Evolutionary conservation across 2,113 vertebrate genomes (phyloP).

Genomic region (Pygoscelis adeliae): DNA sequence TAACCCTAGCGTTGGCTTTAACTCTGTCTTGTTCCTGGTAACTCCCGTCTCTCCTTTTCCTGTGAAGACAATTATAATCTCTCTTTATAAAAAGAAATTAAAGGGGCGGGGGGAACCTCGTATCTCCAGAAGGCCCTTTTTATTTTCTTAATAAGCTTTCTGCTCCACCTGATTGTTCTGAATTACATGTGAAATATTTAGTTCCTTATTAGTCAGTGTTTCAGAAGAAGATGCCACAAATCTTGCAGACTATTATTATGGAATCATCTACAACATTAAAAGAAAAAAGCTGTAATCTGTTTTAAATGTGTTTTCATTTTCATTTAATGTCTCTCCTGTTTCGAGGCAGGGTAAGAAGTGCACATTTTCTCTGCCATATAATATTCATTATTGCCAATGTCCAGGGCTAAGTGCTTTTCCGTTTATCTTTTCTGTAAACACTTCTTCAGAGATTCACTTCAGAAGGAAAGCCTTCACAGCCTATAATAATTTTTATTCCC

Average conservation of each 20-base stretch:
- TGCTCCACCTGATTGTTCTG: background rate
- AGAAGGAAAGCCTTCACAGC: background rate
- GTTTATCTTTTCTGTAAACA: slow-evolving; percentile 9
- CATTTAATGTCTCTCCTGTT: background rate
- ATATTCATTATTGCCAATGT: background rate
- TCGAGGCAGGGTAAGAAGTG: background rate
- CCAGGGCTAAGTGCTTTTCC: slow-evolving; percentile 1
- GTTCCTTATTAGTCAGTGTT: background rate
- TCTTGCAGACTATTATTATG: background rate
- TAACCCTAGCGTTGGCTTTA: background rate
- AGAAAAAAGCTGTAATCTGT: background rate
- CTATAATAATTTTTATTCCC: background rate
- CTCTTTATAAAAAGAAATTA: background rate
- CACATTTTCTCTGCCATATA: slow-evolving; percentile 1
- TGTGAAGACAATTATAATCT: background rate
- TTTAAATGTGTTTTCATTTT: slow-evolving; percentile 45
- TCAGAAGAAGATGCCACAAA: background rate
- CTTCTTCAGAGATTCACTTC: background rate
- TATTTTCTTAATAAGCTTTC: background rate
- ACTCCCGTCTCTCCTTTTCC: background rate
- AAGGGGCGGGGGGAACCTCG: fast-evolving
- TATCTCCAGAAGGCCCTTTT: background rate
- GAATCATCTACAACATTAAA: background rate
- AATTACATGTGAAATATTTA: background rate
- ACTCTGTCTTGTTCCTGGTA: background rate